phyloP scores from a whole-genome alignment of 2,113 vertebrate species.

The Alethe castanea region DNA sequence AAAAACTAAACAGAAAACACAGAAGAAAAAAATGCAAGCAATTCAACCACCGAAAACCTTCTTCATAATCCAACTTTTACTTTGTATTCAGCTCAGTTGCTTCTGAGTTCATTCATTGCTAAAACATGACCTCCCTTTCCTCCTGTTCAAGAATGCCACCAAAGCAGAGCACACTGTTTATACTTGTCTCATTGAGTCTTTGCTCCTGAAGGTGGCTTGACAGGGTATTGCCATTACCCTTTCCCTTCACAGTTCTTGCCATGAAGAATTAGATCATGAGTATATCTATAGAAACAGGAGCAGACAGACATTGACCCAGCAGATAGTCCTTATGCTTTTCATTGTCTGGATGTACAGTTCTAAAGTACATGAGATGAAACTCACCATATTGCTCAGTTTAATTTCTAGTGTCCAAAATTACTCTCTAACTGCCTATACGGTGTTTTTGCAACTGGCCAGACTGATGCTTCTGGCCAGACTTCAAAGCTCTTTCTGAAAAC shows the following conservation, averaged over 20 bases:
- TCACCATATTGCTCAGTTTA: background rate
- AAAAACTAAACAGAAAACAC: accelerated
- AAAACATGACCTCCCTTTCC: background rate
- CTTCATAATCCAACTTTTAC: background rate
- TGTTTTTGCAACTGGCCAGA: background rate
- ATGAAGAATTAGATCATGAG: background rate
- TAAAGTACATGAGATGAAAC: background rate
- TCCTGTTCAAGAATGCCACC: background rate
- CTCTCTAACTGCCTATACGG: background rate
- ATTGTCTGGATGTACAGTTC: background rate
- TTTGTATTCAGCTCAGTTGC: background rate
- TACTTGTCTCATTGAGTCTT: background rate
- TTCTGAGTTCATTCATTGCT: background rate
- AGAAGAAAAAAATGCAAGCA: background rate
- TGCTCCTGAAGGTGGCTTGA: background rate
- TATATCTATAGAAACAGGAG: background rate
- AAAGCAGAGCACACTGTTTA: background rate
- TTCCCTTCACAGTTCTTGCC: background rate
- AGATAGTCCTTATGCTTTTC: background rate
- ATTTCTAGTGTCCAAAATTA: background rate
- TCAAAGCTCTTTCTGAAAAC: background rate
- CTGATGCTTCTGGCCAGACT: background rate
- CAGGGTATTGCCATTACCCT: background rate
- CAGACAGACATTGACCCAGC: background rate
- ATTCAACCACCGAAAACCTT: background rate